Evolutionary conservation across 2,113 vertebrate genomes (phyloP).

Genomic region (Alosa alosa): DNA sequence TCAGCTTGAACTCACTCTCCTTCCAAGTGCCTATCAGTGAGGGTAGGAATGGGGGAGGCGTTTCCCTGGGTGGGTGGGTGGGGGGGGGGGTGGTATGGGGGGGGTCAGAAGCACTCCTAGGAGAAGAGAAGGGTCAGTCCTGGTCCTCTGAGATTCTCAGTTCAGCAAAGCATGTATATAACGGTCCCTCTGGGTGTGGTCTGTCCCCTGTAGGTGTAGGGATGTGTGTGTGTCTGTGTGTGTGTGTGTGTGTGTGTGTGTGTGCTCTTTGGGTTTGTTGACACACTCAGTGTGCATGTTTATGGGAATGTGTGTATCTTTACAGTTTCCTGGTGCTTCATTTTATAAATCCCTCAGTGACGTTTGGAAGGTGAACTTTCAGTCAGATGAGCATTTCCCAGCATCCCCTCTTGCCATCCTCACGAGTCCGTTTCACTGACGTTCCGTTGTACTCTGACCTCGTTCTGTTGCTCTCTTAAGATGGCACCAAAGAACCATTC

Average conservation of each 20-base stretch:
- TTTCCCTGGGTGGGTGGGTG: not conserved
- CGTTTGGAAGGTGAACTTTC: not conserved
- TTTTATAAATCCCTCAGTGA: not conserved
- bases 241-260: not conserved
- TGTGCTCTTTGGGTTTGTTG: not conserved
- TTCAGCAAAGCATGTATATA: not conserved
- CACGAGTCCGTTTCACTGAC: not conserved
- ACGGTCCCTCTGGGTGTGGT: not conserved
- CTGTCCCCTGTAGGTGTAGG: not conserved
- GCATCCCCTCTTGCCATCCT: not conserved
- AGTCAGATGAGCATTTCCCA: not conserved
- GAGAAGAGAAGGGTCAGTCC: not conserved
- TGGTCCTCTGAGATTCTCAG: not conserved
- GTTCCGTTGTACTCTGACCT: not conserved
- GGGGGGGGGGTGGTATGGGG: not conserved
- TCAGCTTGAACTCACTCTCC: constrained; percentile 63
- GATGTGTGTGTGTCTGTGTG: not conserved
- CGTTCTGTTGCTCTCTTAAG: not conserved
- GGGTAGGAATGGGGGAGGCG: constrained; percentile 19
- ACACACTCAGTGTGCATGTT: not conserved
- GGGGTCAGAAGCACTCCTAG: not conserved
- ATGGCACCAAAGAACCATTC: not conserved
- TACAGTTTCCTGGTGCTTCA: not conserved
- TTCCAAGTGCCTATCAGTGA: constrained; percentile 73
- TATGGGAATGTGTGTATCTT: not conserved